Evolutionary conservation across 2,797 vertebrate genomes (phyloP).

Genomic region (Australoheros facetus): DNA sequence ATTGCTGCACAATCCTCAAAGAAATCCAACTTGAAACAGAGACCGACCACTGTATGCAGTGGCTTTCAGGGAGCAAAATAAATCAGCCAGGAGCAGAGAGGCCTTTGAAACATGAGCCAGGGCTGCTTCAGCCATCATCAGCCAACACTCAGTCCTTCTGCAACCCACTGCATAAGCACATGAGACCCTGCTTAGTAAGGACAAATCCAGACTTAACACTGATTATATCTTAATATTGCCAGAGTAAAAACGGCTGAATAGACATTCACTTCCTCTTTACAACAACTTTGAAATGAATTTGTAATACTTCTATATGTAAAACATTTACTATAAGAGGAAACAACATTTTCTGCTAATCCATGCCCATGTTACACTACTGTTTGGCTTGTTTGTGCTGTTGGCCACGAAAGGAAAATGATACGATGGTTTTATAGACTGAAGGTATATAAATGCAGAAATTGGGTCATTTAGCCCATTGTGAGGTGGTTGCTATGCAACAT

Average conservation of each 20-base stretch:
- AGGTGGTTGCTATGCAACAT: slow-evolving; percentile 1
- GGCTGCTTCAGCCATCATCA: slow-evolving; percentile 45
- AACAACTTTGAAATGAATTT: not conserved
- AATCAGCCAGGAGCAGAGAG: slow-evolving; percentile 68
- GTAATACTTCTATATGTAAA: not conserved
- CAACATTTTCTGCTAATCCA: not conserved
- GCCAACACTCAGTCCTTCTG: slow-evolving; percentile 33
- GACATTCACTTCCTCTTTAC: not conserved
- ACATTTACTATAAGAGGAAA: not conserved
- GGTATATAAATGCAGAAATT: not conserved
- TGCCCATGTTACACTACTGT: not conserved
- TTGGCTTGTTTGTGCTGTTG: not conserved
- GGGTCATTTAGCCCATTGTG: not conserved
- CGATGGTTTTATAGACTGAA: not conserved
- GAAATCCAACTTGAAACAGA: slow-evolving; percentile 68
- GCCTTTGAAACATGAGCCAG: slow-evolving; percentile 75
- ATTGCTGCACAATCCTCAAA: slow-evolving; percentile 53
- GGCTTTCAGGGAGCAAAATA: slow-evolving; percentile 70
- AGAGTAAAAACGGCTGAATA: not conserved
- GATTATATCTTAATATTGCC: not conserved
- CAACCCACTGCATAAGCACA: slow-evolving; percentile 17
- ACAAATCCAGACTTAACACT: slow-evolving; percentile 38
- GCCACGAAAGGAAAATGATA: not conserved
- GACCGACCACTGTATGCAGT: slow-evolving; percentile 45
- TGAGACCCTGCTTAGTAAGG: slow-evolving; percentile 23